Percentiles rank a stretch among this genome's conserved stretches.
phyloP scores from a whole-genome alignment of 64 coral and sea anemone genomes.

The Dendronephthya gigantea region DNA sequence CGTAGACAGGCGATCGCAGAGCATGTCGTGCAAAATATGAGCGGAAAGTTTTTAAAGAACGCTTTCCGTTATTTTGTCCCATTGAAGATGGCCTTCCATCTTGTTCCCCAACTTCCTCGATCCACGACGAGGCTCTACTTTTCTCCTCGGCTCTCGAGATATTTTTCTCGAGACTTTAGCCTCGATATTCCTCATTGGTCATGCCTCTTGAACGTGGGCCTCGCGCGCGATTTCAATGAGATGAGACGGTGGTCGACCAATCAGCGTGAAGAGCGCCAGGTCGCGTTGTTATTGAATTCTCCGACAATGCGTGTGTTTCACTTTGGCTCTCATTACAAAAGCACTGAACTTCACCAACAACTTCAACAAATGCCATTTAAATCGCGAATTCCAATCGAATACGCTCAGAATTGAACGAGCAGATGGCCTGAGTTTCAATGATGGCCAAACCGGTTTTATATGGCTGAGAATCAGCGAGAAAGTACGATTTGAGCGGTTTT shows the following conservation, averaged over 20 bases:
- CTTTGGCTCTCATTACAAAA: background rate
- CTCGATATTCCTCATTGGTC: background rate
- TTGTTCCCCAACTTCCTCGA: too few relatives aligned
- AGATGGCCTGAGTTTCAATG: background rate
- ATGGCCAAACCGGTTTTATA: background rate
- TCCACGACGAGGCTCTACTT: background rate
- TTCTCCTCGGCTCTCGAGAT: background rate
- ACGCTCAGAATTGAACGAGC: background rate
- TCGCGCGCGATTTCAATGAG: background rate
- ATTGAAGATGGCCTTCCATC: too few relatives aligned
- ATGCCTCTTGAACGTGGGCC: background rate
- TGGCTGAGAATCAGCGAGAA: background rate
- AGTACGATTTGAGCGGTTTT: background rate
- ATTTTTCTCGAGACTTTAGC: background rate
- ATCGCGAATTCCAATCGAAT: background rate
- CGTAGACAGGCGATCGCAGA: background rate
- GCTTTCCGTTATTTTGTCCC: too few relatives aligned
- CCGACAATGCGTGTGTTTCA: background rate
- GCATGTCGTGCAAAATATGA: too few relatives aligned
- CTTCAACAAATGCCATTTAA: background rate
- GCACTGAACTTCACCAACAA: background rate
- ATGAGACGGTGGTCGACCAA: background rate
- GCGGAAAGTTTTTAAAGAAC: too few relatives aligned
- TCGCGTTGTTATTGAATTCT: slow-evolving; percentile 19
- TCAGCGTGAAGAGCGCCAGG: slow-evolving; percentile 1